Percentiles rank a stretch among this genome's conserved stretches.
Evolutionary conservation across 2,797 vertebrate genomes (phyloP).

Genomic region (Myotis pilosus): DNA sequence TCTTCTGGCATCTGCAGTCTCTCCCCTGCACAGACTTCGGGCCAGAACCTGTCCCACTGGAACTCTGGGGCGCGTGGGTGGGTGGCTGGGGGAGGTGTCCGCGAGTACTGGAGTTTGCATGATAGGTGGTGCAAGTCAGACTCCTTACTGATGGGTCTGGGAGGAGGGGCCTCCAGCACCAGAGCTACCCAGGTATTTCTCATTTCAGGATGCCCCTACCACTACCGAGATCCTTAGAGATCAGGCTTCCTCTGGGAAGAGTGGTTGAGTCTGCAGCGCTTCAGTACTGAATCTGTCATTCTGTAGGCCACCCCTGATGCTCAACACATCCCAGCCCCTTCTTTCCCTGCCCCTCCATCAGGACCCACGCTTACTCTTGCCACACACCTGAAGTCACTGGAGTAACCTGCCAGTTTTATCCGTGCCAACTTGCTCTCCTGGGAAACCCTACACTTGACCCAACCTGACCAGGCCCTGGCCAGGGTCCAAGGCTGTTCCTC

Average conservation of each 20-base stretch:
- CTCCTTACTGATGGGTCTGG: background rate
- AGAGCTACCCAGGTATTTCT: background rate
- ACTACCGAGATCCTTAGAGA: background rate
- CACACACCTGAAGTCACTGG: background rate
- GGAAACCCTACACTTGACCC: background rate
- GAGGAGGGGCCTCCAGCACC: background rate
- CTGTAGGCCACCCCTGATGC: background rate
- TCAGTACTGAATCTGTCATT: background rate
- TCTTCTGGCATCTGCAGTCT: background rate
- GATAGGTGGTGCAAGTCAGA: background rate
- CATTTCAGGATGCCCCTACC: background rate
- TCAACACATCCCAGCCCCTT: background rate
- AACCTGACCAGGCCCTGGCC: background rate
- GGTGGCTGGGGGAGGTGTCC: background rate
- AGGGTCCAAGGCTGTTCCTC: too few species aligned
- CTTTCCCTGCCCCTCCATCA: background rate
- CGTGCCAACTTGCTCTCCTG: background rate
- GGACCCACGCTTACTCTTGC: background rate
- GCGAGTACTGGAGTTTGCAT: background rate
- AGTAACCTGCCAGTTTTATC: accelerated
- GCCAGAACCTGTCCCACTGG: background rate
- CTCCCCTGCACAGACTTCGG: background rate
- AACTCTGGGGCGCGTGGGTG: background rate
- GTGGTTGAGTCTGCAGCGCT: background rate
- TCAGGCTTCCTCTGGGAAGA: background rate